phyloP scores from a whole-genome alignment of 2,888 invertebrate species.

The Pegoplata infirma region DNA sequence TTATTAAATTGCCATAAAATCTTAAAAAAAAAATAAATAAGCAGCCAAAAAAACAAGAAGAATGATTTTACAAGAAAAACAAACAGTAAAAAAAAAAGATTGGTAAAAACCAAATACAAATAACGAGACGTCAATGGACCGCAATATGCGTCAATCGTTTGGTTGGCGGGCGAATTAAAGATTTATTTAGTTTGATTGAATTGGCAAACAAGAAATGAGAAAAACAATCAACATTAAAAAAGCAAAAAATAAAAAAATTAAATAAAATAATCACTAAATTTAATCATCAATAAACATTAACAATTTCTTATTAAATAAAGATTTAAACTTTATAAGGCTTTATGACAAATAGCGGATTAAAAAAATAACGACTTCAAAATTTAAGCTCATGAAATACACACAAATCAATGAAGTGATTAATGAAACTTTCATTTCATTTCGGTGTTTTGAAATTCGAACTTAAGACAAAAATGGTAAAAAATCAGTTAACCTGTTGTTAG shows the following conservation, averaged over 20 bases:
- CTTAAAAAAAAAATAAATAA: background rate
- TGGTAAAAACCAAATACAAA: background rate
- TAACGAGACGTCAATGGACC: background rate
- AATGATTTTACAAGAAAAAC: background rate
- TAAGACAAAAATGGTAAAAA: conserved; percentile 7
- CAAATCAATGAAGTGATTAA: background rate
- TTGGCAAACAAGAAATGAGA: background rate
- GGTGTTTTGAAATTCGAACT: too few relatives aligned
- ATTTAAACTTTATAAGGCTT: background rate
- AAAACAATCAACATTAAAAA: background rate
- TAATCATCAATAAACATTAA: background rate
- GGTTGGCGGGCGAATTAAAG: background rate
- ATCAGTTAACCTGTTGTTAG: background rate
- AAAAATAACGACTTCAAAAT: background rate
- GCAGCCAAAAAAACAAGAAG: background rate
- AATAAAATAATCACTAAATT: background rate
- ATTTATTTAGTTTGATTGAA: too few relatives aligned
- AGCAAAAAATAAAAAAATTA: background rate
- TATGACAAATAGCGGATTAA: conserved; percentile 11
- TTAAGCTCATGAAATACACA: background rate
- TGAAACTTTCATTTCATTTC: conserved; percentile 2
- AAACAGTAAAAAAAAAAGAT: background rate
- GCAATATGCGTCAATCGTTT: background rate
- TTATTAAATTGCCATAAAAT: background rate
- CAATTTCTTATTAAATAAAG: background rate